These are phyloP conservation scores for Chironomus tentans DNA, from an alignment of 2,888 invertebrate species.

Conservation along the genomic window DNA sequence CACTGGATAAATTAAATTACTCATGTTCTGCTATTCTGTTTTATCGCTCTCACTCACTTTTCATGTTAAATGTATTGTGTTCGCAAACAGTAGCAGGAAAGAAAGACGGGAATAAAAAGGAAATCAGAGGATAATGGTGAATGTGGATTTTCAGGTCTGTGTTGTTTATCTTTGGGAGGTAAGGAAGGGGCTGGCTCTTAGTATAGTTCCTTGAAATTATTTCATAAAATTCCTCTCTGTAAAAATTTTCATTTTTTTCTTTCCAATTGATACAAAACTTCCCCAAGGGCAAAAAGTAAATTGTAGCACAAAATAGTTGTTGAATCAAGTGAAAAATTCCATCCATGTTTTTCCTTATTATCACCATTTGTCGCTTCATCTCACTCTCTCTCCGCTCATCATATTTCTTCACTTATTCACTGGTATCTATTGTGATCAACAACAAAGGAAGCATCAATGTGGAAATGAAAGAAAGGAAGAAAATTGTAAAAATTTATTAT, in stretches of 20 bases:
- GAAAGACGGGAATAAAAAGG: no score
- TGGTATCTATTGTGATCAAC: neutral
- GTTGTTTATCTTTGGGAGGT: neutral
- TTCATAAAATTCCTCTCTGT: no score
- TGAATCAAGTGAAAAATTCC: no score
- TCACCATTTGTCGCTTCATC: neutral
- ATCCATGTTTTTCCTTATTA: no score
- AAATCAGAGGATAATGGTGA: neutral
- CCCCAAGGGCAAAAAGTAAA: no score
- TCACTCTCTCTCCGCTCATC: neutral
- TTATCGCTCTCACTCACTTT: neutral
- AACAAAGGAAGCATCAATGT: slow-evolving; percentile 19
- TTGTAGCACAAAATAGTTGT: no score
- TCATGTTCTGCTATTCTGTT: slow-evolving; percentile 2
- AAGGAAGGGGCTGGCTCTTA: neutral
- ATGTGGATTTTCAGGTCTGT: neutral
- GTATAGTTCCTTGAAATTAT: no score
- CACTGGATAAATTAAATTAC: slow-evolving; percentile 25
- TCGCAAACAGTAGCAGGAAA: neutral
- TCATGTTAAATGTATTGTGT: slow-evolving; percentile 19
- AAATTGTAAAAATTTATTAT: neutral
- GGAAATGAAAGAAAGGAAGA: neutral
- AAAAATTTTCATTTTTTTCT: no score
- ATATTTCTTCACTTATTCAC: neutral
- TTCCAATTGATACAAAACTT: no score